These are phyloP conservation scores for Drosophila meridiana DNA, from an alignment of 2,888 invertebrate species.

Conservation along the genomic window DNA sequence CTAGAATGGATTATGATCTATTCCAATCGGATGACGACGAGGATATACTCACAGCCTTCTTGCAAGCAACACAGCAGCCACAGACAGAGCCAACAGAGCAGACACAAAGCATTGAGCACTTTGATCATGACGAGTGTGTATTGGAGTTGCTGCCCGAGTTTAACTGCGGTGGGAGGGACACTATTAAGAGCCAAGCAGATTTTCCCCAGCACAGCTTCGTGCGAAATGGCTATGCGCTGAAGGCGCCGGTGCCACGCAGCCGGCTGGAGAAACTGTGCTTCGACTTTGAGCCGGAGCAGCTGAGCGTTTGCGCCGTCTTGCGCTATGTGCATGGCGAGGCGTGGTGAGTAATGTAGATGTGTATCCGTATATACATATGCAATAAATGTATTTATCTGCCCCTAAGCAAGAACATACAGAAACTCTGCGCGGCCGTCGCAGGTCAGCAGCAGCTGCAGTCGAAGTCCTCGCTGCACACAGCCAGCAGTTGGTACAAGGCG, in stretches of 20 bases:
- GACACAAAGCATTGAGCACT: background rate
- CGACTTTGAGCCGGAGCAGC: conserved; percentile 66
- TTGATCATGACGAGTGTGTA: conserved; percentile 6
- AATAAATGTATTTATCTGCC: background rate
- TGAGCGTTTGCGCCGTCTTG: conserved; percentile 57
- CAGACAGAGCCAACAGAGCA: conserved; percentile 2
- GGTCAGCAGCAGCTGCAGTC: conserved; percentile 49
- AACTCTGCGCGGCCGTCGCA: conserved; percentile 69
- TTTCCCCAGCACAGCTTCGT: conserved; percentile 78
- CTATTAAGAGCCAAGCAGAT: conserved; percentile 54
- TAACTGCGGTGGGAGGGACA: conserved; percentile 81
- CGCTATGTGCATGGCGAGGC: conserved; percentile 75
- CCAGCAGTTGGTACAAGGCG: conserved; percentile 58
- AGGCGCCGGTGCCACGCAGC: conserved; percentile 32
- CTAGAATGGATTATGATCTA: conserved; percentile 84
- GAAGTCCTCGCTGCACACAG: conserved; percentile 20
- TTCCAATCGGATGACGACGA: conserved; percentile 84
- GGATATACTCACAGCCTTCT: conserved; percentile 77
- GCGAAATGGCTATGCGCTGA: conserved; percentile 70
- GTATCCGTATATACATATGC: background rate
- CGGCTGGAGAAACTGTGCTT: conserved; percentile 56
- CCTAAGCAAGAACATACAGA: conserved; percentile 80
- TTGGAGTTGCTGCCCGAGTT: conserved; percentile 77
- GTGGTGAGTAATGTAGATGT: conserved; percentile 64
- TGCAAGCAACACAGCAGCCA: conserved; percentile 73